phyloP scores from a whole-genome alignment of 2,797 vertebrate species.

The Gephyroberyx darwinii region DNA sequence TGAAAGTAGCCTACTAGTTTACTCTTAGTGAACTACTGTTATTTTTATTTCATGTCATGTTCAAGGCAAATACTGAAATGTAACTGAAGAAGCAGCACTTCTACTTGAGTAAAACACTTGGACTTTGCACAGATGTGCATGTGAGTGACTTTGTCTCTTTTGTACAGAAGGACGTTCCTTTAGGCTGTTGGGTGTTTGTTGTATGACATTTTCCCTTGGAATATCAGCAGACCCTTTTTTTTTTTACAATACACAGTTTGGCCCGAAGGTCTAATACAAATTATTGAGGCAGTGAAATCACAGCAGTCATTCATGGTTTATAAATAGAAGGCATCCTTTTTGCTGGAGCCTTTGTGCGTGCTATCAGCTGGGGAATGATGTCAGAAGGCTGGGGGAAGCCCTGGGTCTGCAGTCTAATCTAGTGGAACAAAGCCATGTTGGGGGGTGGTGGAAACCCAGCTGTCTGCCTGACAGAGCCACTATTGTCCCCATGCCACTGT shows the following conservation, averaged over 20 bases:
- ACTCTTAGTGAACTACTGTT: no score
- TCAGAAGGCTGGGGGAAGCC: slow-evolving; percentile 77
- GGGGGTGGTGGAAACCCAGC: slow-evolving; percentile 62
- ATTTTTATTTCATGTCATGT: background rate
- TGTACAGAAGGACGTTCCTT: background rate
- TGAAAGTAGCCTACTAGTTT: no score
- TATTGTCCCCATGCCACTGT: slow-evolving; percentile 69
- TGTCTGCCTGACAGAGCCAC: slow-evolving; percentile 70
- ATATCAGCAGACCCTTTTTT: slow-evolving; percentile 13
- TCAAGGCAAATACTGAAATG: background rate
- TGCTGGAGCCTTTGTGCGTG: slow-evolving; percentile 56
- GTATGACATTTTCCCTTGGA: slow-evolving; percentile 5
- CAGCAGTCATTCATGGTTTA: slow-evolving; percentile 55
- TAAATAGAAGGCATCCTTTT: slow-evolving; percentile 61
- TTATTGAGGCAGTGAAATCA: slow-evolving; percentile 34
- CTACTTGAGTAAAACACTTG: background rate
- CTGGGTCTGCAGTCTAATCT: slow-evolving; percentile 64
- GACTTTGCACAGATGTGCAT: slow-evolving; percentile 1
- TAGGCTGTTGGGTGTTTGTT: slow-evolving; percentile 29
- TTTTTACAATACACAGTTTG: slow-evolving; percentile 34
- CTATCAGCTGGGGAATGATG: slow-evolving; percentile 79
- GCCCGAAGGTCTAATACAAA: slow-evolving; percentile 36
- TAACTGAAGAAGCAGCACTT: background rate
- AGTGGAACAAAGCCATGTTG: slow-evolving; percentile 67
- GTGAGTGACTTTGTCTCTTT: background rate